phyloP scores from a whole-genome alignment of 2,113 vertebrate species.

The Anguilla rostrata region DNA sequence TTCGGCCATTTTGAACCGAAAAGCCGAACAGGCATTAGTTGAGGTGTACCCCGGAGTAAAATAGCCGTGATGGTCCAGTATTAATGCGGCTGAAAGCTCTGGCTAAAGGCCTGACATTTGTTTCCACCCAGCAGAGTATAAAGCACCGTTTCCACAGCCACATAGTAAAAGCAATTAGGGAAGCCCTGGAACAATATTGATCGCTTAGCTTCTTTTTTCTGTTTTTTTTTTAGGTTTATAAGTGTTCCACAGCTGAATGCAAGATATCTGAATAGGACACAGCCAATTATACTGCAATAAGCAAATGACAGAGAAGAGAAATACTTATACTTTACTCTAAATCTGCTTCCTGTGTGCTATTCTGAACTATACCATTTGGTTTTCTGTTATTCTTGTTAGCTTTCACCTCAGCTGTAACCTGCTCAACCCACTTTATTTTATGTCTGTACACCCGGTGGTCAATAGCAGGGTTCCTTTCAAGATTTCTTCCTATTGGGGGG shows the following conservation, averaged over 20 bases:
- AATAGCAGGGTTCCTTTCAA: too few relatives aligned
- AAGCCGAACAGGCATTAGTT: background rate
- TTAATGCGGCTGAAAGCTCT: background rate
- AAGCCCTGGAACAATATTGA: background rate
- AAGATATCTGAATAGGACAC: background rate
- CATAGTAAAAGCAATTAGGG: background rate
- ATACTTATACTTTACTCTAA: background rate
- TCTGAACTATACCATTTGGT: too few relatives aligned
- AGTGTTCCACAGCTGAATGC: background rate
- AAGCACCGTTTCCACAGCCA: background rate
- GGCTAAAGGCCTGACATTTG: background rate
- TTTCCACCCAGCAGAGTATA: background rate
- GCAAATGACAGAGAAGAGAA: background rate
- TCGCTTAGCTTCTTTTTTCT: background rate
- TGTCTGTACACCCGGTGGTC: too few relatives aligned
- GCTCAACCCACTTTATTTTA: too few relatives aligned
- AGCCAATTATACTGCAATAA: background rate
- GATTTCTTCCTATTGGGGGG: too few relatives aligned
- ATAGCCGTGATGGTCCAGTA: background rate
- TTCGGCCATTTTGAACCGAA: background rate
- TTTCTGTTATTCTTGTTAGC: too few relatives aligned
- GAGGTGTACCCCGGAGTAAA: background rate
- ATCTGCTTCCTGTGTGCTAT: too few relatives aligned
- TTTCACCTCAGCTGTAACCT: too few relatives aligned
- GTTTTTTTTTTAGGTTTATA: background rate